Evolutionary conservation across 2,797 vertebrate species (phyloP), one percentile per base, ranked within the genome.

Genomic region (Fratercula arctica): DNA sequence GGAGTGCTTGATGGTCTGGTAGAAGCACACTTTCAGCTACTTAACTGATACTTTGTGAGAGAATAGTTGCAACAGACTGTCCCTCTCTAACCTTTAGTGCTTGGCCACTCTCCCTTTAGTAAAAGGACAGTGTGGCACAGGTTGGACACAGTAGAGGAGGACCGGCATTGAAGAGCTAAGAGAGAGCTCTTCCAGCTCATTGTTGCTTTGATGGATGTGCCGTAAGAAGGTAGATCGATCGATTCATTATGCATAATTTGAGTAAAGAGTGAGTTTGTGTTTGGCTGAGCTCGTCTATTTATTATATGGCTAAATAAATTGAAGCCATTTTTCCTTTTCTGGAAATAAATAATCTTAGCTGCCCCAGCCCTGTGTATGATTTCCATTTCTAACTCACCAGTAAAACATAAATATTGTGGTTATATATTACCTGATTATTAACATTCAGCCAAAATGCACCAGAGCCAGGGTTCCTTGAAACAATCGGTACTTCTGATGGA

Each of bases 381-480:
- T 89, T 85, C 56, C 54, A 83, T 82, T 92, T 87, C 64, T n/a
- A 89, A 56, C 51, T 80, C 18, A 1, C 50, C 37, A 53, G 19
- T 61, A 81, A 60, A 85, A 60, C 76, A 77, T 88, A 86, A 90
- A 93, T 92, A 81, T 16, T 81, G 69, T 54, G 70, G 24, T 51
- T 82, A 18, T 92, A 16, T 50, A 54, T 93, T 66, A 76, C 77
- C 66, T 29, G 53, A 83, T 93, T 68, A 64, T 88, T 79, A 81
- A 39, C 19, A 14, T 37, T 60, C 56, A 69, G 4, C 15, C 76
- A 39, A 73, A 91, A 92, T 23, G 75, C 63, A 72, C 56, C 43
- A 21, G 50, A 48, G 51, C 64, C 60, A 54, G 85, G 70, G 76
- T 92, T 95, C 73, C 73, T 97, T 96, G 84, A 88, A 96, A 70